Base-by-base conservation (phyloP, 1,140 invertebrate species). In the Drosophila bipectinata region DNA sequence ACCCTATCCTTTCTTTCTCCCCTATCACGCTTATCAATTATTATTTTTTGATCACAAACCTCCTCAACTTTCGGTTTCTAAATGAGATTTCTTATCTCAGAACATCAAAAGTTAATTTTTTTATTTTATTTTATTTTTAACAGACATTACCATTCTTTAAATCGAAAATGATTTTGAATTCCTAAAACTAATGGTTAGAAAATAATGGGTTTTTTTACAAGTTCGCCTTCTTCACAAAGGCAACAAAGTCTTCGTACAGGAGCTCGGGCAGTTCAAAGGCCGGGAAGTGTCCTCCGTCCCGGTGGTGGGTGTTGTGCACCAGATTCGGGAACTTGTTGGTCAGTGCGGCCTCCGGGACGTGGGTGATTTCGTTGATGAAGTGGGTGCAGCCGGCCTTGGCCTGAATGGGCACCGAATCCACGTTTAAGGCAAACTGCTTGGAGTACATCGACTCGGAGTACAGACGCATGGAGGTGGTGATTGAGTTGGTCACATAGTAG, bases 201-300 rank as follows among this genome's bases (percentile, higher is more conserved):
- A 28, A 18, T 3, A 24, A 37, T 37, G 34, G 21, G 3, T 45
- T 9, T 21, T 34, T 34, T 10, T 54, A 51, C 12, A 82, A 61
- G 6, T 53, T 3, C 0, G 77, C 77, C 59, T 91, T 90, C 44
- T 80, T 69, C 1, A 90, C 64, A 26, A 75, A 91, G 26, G 78
- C 62, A 55, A 92, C 92, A 56, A 94, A 90, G 77, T 98, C 96
- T 10, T 94, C 93, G 5, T 95, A 94, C 1, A 98, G 77, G 7
- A 94, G 77, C 76, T 94, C 79, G 0, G 97, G 97, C 48, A 95
- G 93, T 89, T 98, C 96, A 64, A 98, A 94, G 0, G 96, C 97
- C 7, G 95, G 95, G 89, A 98, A 98, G 92, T 98, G 97, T 2
- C 97, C 97, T 2, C 97, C 97, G 6, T 93, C 92, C 2, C 92